Base-by-base conservation (phyloP, 92 coral and sea anemone genomes). In the Isaurus tuberculatus region DNA sequence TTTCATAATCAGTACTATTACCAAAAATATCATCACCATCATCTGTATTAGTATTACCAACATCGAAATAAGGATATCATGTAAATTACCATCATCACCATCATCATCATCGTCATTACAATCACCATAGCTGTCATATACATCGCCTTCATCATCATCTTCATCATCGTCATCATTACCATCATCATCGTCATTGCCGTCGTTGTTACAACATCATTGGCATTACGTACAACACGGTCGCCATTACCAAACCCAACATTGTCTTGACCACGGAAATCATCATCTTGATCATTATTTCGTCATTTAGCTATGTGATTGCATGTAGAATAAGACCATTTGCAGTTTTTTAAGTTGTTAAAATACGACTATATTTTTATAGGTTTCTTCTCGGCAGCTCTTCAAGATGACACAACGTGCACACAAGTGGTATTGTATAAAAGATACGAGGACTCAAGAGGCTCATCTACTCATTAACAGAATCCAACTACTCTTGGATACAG, bases 381-480 rank as follows among this genome's bases (percentile, higher is more conserved):
- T 72, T 43, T 72, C 78, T 72, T 46, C 78, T 72, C 25, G 78
- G 78, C 8, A 72, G 78, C 44, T 43, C 78, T 72, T 40, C 40
- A 1, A 72, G 61, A 43, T 72, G 37, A 72, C 78, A 40, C 55
- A 72, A 23, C 34, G 25, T 42, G 26, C 27, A 46, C 57, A 22
- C n/a, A 29, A 16, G 29, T 5, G 46, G 5, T 40, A 4, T 40
- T 40, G 46, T 40, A 7, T 40, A 40, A 40, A 40, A 40, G 11
- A 40, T 40, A 13, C 7, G 11, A 40, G 46, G 11, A 7, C 1
- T 40, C 46, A 40, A 9, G 8, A 0, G 3, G 7, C 11, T 4
- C 9, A 40, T 40, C 46, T n/a, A n/a, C n/a, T n/a, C 46, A 40
- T 40, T 40, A 40, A 40, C 46, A 40, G 46, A 13, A 7, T 1